Conservation (phyloP, 1,140 invertebrate genomes). For the Steinernema feltiae region DNA sequence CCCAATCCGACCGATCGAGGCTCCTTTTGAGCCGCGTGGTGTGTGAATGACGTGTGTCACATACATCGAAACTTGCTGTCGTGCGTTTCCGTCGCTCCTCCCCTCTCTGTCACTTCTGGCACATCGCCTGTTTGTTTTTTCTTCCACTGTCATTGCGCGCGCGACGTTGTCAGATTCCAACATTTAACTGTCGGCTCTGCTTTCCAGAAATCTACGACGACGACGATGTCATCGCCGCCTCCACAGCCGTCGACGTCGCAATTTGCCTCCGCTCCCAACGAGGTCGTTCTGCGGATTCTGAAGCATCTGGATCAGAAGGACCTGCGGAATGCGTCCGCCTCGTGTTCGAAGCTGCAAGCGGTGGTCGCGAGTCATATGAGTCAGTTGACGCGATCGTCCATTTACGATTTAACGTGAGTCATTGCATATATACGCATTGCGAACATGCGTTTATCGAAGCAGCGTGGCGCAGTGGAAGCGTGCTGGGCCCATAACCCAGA, state of each 20-base stretch:
- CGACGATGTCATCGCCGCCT: background rate
- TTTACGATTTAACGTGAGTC: background rate
- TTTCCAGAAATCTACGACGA: constrained; percentile 8
- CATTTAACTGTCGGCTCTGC: background rate
- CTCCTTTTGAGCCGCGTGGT: background rate
- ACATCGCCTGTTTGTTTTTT: constrained; percentile 13
- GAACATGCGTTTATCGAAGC: too few relatives aligned
- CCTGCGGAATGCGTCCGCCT: background rate
- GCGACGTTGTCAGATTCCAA: background rate
- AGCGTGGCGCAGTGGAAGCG: constrained; percentile 96
- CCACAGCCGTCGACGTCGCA: constrained; percentile 10
- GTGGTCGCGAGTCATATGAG: background rate
- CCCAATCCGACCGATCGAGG: background rate
- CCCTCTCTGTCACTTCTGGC: constrained; percentile 1
- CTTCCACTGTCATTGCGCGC: background rate
- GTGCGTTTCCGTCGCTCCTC: background rate
- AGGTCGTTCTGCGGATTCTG: background rate
- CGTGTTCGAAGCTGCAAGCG: background rate
- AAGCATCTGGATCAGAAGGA: background rate
- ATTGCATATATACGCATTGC: background rate
- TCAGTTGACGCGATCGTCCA: background rate
- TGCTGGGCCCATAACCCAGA: constrained; percentile 96
- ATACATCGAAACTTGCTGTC: constrained; percentile 9
- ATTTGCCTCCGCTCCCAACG: background rate
- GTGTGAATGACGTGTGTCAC: constrained; percentile 11